phyloP scores from a whole-genome alignment of 2,797 vertebrate species.

The Danio tinwini region DNA sequence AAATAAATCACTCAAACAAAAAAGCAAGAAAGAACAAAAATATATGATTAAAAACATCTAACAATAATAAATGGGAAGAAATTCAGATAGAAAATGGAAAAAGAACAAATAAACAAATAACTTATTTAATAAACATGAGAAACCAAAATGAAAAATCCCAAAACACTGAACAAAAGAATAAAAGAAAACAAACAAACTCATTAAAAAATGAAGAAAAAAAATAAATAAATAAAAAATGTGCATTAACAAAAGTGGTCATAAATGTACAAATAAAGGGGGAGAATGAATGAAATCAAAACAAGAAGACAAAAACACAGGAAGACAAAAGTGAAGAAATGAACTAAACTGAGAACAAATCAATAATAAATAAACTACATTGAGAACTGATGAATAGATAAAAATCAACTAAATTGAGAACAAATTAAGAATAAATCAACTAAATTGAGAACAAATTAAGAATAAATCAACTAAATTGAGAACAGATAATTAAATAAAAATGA shows the following conservation, averaged over 20 bases:
- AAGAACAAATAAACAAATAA: background rate
- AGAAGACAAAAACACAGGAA: too few relatives aligned
- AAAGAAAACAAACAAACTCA: background rate
- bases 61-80: background rate
- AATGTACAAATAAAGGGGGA: background rate
- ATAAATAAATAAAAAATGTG: background rate
- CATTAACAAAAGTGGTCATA: background rate
- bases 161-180: too few relatives aligned
- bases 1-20: background rate
- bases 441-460: background rate
- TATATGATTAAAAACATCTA: background rate
- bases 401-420: too few relatives aligned
- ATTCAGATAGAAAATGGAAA: background rate
- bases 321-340: too few relatives aligned
- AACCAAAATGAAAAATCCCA: background rate
- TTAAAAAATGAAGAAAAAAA: too few relatives aligned
- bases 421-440: too few relatives aligned
- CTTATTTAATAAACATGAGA: background rate
- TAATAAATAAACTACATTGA: background rate
- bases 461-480: background rate
- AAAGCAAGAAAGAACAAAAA: background rate
- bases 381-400: too few relatives aligned
- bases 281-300: too few relatives aligned
- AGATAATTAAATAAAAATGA: background rate
- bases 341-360: background rate